phyloP scores from a whole-genome alignment of 2,888 invertebrate species.

The Podotricha telesiphe region DNA sequence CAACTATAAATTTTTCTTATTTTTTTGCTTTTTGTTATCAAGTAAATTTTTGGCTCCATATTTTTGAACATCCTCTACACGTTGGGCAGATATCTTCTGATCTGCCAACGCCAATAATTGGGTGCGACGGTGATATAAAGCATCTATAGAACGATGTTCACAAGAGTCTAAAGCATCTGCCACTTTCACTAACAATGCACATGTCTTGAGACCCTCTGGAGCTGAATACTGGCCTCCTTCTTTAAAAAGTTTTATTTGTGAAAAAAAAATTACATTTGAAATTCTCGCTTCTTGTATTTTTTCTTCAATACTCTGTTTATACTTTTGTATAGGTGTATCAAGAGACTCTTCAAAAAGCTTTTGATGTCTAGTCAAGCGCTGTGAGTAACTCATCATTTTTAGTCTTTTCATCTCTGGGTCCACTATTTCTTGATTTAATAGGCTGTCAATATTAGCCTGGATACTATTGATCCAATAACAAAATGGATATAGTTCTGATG shows the following conservation, averaged over 20 bases:
- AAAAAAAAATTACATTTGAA: conserved; percentile 64
- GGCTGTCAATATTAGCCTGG: conserved; percentile 52
- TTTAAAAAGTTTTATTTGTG: conserved; percentile 58
- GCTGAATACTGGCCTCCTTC: conserved; percentile 66
- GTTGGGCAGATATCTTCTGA: conserved; percentile 54
- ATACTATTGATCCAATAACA: conserved; percentile 57
- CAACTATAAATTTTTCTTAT: conserved; percentile 37
- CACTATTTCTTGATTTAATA: conserved; percentile 49
- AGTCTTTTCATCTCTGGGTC: conserved; percentile 59
- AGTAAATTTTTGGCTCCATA: conserved; percentile 43
- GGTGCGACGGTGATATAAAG: conserved; percentile 55
- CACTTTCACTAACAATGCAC: conserved; percentile 53
- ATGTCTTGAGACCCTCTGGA: conserved; percentile 59
- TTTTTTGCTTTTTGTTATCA: conserved; percentile 50
- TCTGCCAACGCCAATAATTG: conserved; percentile 60
- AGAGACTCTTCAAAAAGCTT: conserved; percentile 63
- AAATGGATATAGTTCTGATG: conserved; percentile 63
- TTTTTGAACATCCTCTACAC: conserved; percentile 56
- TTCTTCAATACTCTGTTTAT: conserved; percentile 55
- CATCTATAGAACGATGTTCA: conserved; percentile 51
- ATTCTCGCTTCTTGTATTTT: conserved; percentile 67
- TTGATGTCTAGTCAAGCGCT: conserved; percentile 61
- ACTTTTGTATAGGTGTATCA: conserved; percentile 51
- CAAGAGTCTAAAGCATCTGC: conserved; percentile 65
- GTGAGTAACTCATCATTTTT: conserved; percentile 66